Evolutionary conservation across 2,888 invertebrate genomes (phyloP), one percentile per base, ranked within the genome.

Genomic region (Drosophila formosana): DNA sequence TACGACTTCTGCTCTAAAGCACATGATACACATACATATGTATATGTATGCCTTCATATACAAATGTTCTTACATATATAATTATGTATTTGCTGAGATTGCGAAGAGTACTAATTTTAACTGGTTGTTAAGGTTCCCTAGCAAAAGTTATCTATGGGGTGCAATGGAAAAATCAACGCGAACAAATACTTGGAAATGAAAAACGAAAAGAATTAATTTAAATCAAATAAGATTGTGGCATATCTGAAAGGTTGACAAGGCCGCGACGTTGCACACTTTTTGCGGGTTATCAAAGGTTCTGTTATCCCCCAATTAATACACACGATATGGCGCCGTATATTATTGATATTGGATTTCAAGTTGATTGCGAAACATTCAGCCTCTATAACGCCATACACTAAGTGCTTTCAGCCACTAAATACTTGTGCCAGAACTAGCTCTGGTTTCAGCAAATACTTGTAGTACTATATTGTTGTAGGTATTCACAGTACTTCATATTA

Each of bases 71-170:
- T 11, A 58, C 53, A 50, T 41, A 67, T 69, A 69, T 69, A 74
- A 69, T 37, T 47, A 49, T 45, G 55, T 28, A 43, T 56, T 57
- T 55, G 23, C 1, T n/a, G 7, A 41, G 57, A 64, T 53, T 41
- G 47, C 11, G 39, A 51, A 23, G 13, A 39, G 34, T 41, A 23
- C 52, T 66, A 75, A 53, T 55, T 57, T 66, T 71, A 75, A 71
- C 66, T 62, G 28, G 28, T 55, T 50, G 23, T 23, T 49, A 23
- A 41, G 34, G 41, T 11, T 46, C 43, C 51, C 50, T 9, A 39
- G 45, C 28, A 60, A 43, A 32, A 41, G 39, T 65, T 70, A 73
- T 73, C 73, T 74, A 18, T 30, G 7, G 32, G 45, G 53, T 51
- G 64, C 53, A 47, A 47, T 60, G 41, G 52, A 41, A 65, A 52